Evolutionary conservation across 2,113 vertebrate species (phyloP).

Genomic region (Poeciliopsis turrubarensis): DNA sequence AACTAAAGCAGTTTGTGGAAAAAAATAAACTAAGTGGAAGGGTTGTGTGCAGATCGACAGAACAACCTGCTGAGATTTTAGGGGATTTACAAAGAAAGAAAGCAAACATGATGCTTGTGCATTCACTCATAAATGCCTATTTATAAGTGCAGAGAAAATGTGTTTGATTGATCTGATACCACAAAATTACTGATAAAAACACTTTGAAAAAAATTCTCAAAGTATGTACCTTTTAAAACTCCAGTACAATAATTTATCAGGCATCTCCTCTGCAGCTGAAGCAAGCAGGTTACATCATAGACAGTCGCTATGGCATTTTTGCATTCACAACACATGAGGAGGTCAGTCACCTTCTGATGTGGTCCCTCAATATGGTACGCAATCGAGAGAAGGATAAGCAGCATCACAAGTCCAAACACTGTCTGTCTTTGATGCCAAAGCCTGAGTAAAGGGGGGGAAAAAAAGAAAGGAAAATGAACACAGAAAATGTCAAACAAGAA

Average conservation of each 20-base stretch:
- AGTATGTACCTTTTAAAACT: background rate
- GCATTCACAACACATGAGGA: constrained; percentile 1
- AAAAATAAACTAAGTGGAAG: background rate
- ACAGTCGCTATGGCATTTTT: background rate
- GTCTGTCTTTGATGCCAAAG: constrained; percentile 85
- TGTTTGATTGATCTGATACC: too few species aligned
- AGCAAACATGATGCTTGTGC: too few species aligned
- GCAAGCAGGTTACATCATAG: background rate
- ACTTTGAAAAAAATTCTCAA: background rate
- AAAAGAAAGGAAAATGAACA: constrained; percentile 3
- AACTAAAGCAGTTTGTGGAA: constrained; percentile 6
- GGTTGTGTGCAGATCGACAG: background rate
- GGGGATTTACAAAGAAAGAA: background rate
- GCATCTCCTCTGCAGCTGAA: background rate
- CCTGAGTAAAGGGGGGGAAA: constrained; percentile 68
- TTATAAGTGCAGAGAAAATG: too few species aligned
- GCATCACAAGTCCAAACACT: constrained; percentile 78
- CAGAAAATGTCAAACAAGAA: background rate
- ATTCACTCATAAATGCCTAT: too few species aligned
- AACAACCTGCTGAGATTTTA: background rate
- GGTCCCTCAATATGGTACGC: constrained; percentile 86
- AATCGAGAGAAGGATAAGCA: constrained; percentile 80
- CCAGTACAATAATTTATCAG: too few species aligned
- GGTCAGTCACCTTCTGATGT: constrained; percentile 86
- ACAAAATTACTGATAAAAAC: background rate